Percentiles rank a stretch among this genome's conserved stretches.
These are phyloP conservation scores for Resseliella maxima DNA, from an alignment of 2,888 invertebrate species.

Conservation along the genomic window DNA sequence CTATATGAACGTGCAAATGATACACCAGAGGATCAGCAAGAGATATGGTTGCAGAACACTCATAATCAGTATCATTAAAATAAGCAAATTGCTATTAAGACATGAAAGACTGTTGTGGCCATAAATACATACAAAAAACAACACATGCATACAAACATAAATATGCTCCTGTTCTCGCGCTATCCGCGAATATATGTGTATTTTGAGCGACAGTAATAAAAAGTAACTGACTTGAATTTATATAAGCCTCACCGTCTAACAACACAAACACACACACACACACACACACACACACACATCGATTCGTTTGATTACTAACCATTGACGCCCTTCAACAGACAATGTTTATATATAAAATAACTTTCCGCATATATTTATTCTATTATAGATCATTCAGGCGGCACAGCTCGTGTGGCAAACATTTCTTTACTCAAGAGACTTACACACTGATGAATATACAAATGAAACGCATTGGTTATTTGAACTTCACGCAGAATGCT, in stretches of 20 bases:
- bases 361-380: neutral
- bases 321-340: constrained; percentile 2
- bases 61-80: constrained; percentile 43
- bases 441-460: constrained; percentile 5
- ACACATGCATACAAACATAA: no score
- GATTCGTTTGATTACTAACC: constrained; percentile 24
- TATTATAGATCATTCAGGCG: neutral
- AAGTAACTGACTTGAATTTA: constrained; percentile 1
- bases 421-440: constrained; percentile 31
- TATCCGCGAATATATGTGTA: no score
- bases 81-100: constrained; percentile 38
- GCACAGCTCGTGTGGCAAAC: neutral
- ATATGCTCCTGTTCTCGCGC: no score
- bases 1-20: neutral
- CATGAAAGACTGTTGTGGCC: neutral
- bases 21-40: neutral
- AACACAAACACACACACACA: no score
- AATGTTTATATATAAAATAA: neutral
- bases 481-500: no score
- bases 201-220: neutral
- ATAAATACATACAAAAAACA: no score
- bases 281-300: neutral
- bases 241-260: neutral
- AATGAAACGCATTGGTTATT: no score
- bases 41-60: neutral